Conservation (phyloP, 2,888 invertebrate species). For the Diogma glabrata region DNA sequence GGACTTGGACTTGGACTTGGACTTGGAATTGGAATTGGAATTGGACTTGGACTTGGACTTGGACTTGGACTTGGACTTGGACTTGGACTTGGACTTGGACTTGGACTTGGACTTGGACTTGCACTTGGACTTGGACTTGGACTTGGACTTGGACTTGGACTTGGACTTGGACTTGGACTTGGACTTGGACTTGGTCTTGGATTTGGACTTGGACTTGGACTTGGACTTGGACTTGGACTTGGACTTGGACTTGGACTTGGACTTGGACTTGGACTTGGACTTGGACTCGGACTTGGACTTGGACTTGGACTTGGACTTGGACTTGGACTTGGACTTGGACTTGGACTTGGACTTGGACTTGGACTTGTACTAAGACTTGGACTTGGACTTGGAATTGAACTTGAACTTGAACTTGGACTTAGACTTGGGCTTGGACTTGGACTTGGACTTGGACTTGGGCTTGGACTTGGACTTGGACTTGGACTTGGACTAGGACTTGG, state of each 20-base stretch:
- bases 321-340: not conserved
- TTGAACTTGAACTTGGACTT: not conserved
- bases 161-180: not conserved
- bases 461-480: not conserved
- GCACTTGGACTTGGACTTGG: not conserved
- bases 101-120: not conserved
- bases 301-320: not conserved
- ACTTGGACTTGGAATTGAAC: not conserved
- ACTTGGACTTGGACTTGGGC: not conserved
- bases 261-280: not conserved
- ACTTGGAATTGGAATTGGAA: not conserved
- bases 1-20: not conserved
- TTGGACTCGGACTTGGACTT: not conserved
- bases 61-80: slow-evolving; percentile 1
- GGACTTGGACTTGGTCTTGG: not conserved
- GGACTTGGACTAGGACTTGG: not conserved
- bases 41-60: slow-evolving; percentile 1
- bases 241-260: not conserved
- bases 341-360: not conserved
- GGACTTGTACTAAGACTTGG: not conserved
- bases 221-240: not conserved
- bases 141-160: not conserved
- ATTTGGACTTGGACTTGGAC: not conserved
- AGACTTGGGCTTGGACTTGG: not conserved
- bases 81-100: slow-evolving; percentile 2